A percentile compares a stretch with the other conserved stretches of the same genome.
Evolutionary conservation across 37 sponge, comb jelly and placozoan species (phyloP).

Genomic region (Oopsacas minuta): DNA sequence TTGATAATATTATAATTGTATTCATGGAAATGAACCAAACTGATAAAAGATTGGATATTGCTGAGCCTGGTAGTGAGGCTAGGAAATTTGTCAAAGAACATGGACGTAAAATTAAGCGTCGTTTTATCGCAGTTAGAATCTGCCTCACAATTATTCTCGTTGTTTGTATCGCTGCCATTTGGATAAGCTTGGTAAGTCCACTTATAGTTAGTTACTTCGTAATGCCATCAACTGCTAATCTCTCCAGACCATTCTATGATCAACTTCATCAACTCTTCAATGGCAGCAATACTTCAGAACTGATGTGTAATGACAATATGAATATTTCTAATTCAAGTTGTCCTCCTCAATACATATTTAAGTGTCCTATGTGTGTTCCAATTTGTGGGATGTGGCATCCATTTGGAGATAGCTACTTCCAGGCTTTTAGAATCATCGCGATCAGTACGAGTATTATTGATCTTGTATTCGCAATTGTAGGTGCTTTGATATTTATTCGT

Average conservation of each 20-base stretch:
- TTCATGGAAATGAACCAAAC: too few species aligned
- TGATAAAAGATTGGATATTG: too few species aligned
- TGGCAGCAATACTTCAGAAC: background rate
- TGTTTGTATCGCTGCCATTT: background rate
- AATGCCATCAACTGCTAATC: background rate
- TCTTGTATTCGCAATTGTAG: background rate
- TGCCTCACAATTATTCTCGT: background rate
- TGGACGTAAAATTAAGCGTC: background rate
- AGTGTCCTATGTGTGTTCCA: background rate
- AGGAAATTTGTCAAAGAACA: background rate
- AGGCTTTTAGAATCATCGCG: background rate
- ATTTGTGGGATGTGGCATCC: slow-evolving; percentile 9
- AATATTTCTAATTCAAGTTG: background rate
- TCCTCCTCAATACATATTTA: background rate
- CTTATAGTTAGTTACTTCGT: background rate
- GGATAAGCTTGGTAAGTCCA: background rate
- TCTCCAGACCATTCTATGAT: background rate
- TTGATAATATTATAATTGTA: too few species aligned
- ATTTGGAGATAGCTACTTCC: background rate
- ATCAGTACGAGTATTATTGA: background rate
- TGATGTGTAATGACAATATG: background rate
- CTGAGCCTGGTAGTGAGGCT: background rate
- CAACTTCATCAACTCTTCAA: background rate
- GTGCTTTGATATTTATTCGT: background rate
- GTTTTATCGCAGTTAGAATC: background rate